phyloP scores from a whole-genome alignment of 2,113 vertebrate species.

The Acrocephalus kingi region DNA sequence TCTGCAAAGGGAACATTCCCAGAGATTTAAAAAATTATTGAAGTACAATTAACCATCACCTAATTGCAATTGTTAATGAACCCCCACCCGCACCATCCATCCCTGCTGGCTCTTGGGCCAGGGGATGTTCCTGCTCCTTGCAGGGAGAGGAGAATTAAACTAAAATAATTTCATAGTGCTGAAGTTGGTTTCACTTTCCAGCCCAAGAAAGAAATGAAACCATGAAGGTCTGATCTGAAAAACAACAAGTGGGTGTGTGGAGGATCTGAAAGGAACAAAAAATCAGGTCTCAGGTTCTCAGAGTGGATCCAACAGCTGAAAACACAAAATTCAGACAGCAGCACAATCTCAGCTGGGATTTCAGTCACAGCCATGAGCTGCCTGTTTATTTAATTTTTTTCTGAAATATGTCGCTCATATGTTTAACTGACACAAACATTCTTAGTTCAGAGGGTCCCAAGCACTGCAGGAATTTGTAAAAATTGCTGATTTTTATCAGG shows the following conservation, averaged over 20 bases:
- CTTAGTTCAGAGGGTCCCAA: background rate
- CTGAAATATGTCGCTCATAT: background rate
- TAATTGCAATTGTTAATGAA: background rate
- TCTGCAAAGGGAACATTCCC: background rate
- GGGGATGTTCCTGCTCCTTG: background rate
- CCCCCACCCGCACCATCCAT: fast-evolving
- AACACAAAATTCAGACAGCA: background rate
- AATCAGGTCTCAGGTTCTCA: background rate
- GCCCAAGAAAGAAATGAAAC: background rate
- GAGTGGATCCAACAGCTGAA: background rate
- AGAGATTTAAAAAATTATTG: fast-evolving
- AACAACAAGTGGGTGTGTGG: fast-evolving
- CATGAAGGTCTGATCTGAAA: background rate
- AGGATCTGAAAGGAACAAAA: background rate
- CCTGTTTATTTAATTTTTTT: background rate
- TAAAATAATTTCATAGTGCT: background rate
- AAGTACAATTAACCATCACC: background rate
- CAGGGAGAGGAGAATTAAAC: background rate
- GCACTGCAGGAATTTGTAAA: background rate
- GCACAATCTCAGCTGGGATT: background rate
- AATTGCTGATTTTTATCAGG: background rate
- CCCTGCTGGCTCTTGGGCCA: background rate
- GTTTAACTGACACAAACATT: background rate
- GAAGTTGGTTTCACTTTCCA: background rate
- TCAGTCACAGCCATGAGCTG: background rate